phyloP scores from a whole-genome alignment of 2,888 invertebrate genomes.

The Epistrophe grossulariae region DNA sequence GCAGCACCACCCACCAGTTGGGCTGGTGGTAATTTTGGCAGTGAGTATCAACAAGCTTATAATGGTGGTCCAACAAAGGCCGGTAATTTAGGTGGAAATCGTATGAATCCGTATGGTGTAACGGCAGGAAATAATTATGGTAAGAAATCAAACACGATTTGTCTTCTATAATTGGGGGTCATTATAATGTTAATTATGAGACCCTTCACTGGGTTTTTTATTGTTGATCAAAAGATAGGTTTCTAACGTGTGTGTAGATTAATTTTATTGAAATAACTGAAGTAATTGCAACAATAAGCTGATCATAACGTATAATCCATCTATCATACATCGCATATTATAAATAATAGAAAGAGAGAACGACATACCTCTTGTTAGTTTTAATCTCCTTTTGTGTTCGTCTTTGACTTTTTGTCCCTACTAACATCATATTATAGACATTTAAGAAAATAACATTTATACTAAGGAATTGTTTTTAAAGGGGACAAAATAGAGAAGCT shows the following conservation, averaged over 20 bases:
- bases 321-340: constrained; percentile 8
- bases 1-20: constrained; percentile 75
- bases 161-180: constrained; percentile 63
- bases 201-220: constrained; percentile 8
- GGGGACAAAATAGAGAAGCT: constrained; percentile 44
- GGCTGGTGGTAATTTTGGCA: constrained; percentile 83
- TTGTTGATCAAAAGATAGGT: constrained; percentile 3
- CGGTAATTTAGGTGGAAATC: constrained; percentile 88
- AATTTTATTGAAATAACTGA: background rate
- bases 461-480: constrained; percentile 36
- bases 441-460: constrained; percentile 8
- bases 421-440: constrained; percentile 40
- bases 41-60: constrained; percentile 91
- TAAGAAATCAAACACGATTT: constrained; percentile 77
- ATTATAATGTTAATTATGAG: constrained; percentile 36
- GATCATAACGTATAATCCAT: constrained; percentile 4
- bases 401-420: constrained; percentile 32
- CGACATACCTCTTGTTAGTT: background rate
- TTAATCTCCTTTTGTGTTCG: constrained; percentile 11
- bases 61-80: constrained; percentile 92
- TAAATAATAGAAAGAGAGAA: background rate
- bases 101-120: constrained; percentile 86
- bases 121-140: constrained; percentile 79
- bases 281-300: constrained; percentile 15
- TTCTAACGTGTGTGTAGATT: background rate